Conservation (phyloP, 2,888 invertebrate species). For the Drosophila lacicola region DNA sequence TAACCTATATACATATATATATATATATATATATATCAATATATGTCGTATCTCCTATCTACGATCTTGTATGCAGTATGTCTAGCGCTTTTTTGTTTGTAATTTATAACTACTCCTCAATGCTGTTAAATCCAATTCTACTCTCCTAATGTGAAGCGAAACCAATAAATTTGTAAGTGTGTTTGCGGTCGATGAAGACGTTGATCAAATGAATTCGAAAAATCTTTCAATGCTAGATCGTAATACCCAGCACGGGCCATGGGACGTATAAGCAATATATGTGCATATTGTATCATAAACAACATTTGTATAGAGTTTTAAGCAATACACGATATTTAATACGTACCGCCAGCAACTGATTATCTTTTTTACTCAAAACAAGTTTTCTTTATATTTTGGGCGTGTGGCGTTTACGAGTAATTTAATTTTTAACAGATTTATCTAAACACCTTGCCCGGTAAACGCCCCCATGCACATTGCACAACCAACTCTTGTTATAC, state of each 20-base stretch:
- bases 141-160: constrained; percentile 56
- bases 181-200: constrained; percentile 62
- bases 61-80: constrained; percentile 41
- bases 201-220: constrained; percentile 50
- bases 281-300: constrained; percentile 39
- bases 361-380: constrained; percentile 6
- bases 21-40: constrained; percentile 16
- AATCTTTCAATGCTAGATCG: constrained; percentile 26
- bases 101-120: constrained; percentile 60
- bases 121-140: constrained; percentile 47
- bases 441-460: constrained; percentile 62
- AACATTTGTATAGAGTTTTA: constrained; percentile 42
- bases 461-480: constrained; percentile 71
- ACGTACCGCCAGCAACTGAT: constrained; percentile 30
- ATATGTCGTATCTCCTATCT: constrained; percentile 63
- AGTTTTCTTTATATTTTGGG: constrained; percentile 23
- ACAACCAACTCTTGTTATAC: constrained; percentile 62
- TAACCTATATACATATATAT: constrained; percentile 21
- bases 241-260: constrained; percentile 49
- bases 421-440: constrained; percentile 66
- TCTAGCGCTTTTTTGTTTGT: constrained; percentile 56
- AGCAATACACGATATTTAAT: constrained; percentile 49
- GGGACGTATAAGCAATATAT: constrained; percentile 71
- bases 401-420: constrained; percentile 43
- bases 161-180: constrained; percentile 72